A percentile compares a stretch with the other conserved stretches of the same genome.
These are phyloP conservation scores for Brachyptera risi DNA, from an alignment of 2,888 invertebrate genomes.

Conservation along the genomic window DNA sequence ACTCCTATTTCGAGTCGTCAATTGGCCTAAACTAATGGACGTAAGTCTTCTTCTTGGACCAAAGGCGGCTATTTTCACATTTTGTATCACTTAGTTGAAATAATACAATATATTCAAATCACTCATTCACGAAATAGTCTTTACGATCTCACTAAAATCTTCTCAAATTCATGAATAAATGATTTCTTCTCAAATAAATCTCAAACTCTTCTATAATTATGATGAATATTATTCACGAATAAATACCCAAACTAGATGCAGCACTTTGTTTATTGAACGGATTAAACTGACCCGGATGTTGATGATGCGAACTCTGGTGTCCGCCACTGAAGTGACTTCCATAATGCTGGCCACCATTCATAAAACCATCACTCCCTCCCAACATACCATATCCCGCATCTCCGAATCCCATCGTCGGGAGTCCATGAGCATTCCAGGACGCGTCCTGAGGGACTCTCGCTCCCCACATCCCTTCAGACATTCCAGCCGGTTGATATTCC, in stretches of 20 bases:
- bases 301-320: slow-evolving; percentile 12
- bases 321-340: neutral
- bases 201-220: no score
- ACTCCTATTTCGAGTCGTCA: no score
- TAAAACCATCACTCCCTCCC: neutral
- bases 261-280: neutral
- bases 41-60: no score
- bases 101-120: no score
- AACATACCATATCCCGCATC: neutral
- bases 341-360: neutral
- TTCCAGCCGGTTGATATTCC: neutral
- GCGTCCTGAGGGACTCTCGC: neutral
- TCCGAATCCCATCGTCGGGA: neutral
- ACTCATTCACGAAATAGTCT: no score
- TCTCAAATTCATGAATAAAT: no score
- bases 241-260: neutral
- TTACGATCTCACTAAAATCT: no score
- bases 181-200: no score
- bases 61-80: no score
- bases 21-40: no score
- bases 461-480: slow-evolving; percentile 14
- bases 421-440: neutral
- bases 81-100: no score
- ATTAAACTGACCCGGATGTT: slow-evolving; percentile 7
- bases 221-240: neutral